These are phyloP conservation scores for Cephus runcator DNA, from an alignment of 2,888 invertebrate genomes.

Conservation along the genomic window DNA sequence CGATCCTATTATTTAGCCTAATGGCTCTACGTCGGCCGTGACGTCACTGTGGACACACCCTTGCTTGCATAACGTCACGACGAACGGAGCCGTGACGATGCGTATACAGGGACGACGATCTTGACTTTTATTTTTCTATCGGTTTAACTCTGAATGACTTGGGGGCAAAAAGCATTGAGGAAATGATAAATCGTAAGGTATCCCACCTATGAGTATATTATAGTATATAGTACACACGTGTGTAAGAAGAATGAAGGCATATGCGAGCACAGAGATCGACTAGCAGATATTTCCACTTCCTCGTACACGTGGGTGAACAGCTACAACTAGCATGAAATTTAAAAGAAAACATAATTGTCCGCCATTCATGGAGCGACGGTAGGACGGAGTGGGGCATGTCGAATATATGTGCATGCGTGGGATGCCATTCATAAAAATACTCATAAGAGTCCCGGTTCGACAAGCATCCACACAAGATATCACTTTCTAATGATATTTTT, in stretches of 20 bases:
- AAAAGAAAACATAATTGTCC: constrained; percentile 11
- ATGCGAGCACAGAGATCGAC: neutral
- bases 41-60: neutral
- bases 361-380: constrained; percentile 13
- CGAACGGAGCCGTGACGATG: neutral
- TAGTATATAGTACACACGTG: neutral
- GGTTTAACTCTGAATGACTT: neutral
- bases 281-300: neutral
- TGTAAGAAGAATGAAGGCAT: neutral
- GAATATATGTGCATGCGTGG: neutral
- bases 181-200: neutral
- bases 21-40: neutral
- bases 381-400: neutral
- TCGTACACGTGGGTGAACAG: constrained; percentile 12
- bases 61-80: neutral
- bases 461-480: neutral
- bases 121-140: neutral
- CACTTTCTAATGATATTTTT: neutral
- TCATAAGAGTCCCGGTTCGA: neutral
- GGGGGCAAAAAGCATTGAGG: neutral
- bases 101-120: neutral
- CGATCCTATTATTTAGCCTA: neutral
- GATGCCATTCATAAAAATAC: constrained; percentile 2
- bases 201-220: neutral
- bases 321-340: constrained; percentile 3